Evolutionary conservation across 2,113 vertebrate genomes (phyloP).

Genomic region (Plectropomus leopardus): DNA sequence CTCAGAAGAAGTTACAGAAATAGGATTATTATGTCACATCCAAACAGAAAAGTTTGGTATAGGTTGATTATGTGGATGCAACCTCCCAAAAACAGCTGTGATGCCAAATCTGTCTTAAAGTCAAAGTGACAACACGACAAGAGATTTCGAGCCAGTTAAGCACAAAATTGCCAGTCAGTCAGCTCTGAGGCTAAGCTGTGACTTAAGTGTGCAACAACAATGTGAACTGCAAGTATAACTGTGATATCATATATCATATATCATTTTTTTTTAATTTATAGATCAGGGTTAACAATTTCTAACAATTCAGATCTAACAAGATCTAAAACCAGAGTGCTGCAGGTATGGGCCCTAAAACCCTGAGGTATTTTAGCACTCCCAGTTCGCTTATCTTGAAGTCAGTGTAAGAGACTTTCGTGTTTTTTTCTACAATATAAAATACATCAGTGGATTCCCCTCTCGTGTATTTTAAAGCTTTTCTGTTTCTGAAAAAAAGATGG

Average conservation of each 20-base stretch:
- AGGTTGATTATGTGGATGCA: background rate
- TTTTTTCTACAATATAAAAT: too few relatives aligned
- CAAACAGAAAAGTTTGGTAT: background rate
- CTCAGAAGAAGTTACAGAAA: background rate
- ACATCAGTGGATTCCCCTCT: too few relatives aligned
- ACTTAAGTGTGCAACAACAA: background rate
- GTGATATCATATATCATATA: background rate
- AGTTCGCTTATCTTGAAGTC: too few relatives aligned
- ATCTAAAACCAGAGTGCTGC: too few relatives aligned
- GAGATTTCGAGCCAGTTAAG: slow-evolving; percentile 1
- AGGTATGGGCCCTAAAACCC: too few relatives aligned
- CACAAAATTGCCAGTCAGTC: slow-evolving; percentile 13
- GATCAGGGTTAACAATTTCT: too few relatives aligned
- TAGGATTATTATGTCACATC: background rate
- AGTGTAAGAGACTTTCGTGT: too few relatives aligned
- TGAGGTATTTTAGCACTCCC: too few relatives aligned
- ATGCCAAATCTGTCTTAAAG: slow-evolving; percentile 12
- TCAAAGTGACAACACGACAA: background rate
- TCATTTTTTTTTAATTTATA: too few relatives aligned
- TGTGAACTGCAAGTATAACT: background rate
- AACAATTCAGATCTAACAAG: too few relatives aligned
- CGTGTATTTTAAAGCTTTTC: too few relatives aligned
- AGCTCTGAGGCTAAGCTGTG: background rate
- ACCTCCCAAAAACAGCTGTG: slow-evolving; percentile 4
- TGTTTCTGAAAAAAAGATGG: too few relatives aligned